phyloP scores from a whole-genome alignment of 2,797 vertebrate species.

The Dermochelys coriacea region DNA sequence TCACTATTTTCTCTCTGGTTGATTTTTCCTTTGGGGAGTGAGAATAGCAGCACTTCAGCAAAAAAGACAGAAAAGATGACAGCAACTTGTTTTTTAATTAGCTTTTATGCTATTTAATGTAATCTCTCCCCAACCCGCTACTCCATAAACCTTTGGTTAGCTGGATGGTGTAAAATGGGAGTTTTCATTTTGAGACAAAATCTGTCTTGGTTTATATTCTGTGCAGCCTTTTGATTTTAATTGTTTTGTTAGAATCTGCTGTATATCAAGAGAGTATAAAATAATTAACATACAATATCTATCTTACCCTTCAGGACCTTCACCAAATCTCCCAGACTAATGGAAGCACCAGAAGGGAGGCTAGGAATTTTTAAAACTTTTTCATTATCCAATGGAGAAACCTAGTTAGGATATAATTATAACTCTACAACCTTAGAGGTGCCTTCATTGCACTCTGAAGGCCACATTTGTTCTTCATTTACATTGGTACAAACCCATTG shows the following conservation, averaged over 20 bases:
- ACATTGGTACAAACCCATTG: background rate
- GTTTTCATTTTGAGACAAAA: background rate
- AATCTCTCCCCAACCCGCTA: background rate
- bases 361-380: conserved; percentile 36
- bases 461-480: background rate
- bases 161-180: background rate
- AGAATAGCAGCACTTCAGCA: fast-evolving
- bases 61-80: conserved; percentile 8
- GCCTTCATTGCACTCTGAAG: background rate
- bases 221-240: background rate
- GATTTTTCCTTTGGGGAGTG: background rate
- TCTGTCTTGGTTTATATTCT: background rate
- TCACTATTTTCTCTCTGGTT: background rate
- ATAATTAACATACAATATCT: conserved; percentile 11
- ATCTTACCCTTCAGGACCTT: background rate
- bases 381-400: conserved; percentile 49
- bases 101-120: background rate
- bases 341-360: conserved; percentile 3
- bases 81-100: background rate
- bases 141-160: background rate
- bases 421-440: conserved; percentile 15
- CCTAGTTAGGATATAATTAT: conserved; percentile 49
- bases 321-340: background rate
- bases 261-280: background rate
- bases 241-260: background rate